phyloP scores from a whole-genome alignment of 2,888 invertebrate genomes.

The Apamea epomidion region DNA sequence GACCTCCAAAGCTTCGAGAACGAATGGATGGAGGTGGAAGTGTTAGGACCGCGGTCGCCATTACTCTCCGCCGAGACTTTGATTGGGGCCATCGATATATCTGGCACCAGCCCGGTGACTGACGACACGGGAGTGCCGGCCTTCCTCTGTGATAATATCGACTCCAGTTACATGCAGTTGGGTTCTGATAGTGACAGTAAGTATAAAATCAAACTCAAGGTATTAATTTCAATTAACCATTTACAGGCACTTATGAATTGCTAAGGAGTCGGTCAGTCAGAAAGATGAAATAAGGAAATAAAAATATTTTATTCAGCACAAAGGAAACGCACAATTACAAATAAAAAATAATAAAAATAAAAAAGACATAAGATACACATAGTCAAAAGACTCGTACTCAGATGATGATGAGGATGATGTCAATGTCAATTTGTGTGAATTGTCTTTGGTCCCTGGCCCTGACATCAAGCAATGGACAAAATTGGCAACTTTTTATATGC shows the following conservation, averaged over 20 bases:
- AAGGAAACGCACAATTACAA: too few species aligned
- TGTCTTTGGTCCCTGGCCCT: too few species aligned
- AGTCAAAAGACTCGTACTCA: too few species aligned
- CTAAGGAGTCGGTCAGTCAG: background rate
- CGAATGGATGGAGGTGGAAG: slow-evolving; percentile 97
- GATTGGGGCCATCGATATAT: slow-evolving; percentile 81
- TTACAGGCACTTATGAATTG: background rate
- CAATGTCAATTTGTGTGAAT: too few species aligned
- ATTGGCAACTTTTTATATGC: too few species aligned
- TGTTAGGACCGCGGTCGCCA: slow-evolving; percentile 91
- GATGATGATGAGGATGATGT: too few species aligned
- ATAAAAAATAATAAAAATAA: too few species aligned
- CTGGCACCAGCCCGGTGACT: slow-evolving; percentile 75
- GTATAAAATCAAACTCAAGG: slow-evolving; percentile 52
- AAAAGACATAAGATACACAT: too few species aligned
- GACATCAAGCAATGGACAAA: too few species aligned
- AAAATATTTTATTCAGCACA: too few species aligned
- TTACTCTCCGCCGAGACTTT: slow-evolving; percentile 77
- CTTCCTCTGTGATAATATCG: slow-evolving; percentile 91
- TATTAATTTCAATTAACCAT: background rate
- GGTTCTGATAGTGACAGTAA: slow-evolving; percentile 89
- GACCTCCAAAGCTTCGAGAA: slow-evolving; percentile 96
- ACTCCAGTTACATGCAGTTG: slow-evolving; percentile 89
- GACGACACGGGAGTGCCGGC: slow-evolving; percentile 89
- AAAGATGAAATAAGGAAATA: background rate